These are phyloP conservation scores for Anniella stebbinsi DNA, from an alignment of 2,797 vertebrate species.

Conservation along the genomic window DNA sequence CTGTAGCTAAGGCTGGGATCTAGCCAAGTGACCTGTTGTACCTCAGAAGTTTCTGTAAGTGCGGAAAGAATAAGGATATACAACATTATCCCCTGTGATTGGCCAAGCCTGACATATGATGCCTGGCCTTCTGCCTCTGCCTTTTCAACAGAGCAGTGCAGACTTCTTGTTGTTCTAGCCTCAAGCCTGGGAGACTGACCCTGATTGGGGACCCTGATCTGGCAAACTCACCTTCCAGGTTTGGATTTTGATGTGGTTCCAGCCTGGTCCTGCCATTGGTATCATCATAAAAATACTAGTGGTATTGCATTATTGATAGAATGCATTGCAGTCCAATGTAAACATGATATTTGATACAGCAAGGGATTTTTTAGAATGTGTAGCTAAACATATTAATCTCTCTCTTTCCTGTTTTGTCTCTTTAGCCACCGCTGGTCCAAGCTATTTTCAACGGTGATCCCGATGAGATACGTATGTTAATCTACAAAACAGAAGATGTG, in stretches of 20 bases:
- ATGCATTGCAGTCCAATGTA: background rate
- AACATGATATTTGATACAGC: too few species aligned
- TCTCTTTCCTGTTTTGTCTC: conserved; percentile 51
- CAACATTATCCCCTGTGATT: too few species aligned
- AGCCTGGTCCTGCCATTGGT: background rate
- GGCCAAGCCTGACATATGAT: too few species aligned
- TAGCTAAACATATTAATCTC: background rate
- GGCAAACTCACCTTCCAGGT: too few species aligned
- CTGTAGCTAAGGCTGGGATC: background rate
- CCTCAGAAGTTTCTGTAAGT: background rate
- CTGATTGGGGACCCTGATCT: background rate
- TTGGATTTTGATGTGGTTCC: background rate
- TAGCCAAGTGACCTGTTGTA: too few species aligned
- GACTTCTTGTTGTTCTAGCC: background rate
- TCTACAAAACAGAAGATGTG: conserved; percentile 97
- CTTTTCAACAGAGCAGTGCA: background rate
- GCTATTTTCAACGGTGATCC: conserved; percentile 97
- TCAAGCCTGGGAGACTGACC: background rate
- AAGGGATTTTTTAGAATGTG: background rate
- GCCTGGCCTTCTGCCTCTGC: background rate
- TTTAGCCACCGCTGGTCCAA: conserved; percentile 93
- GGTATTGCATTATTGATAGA: background rate
- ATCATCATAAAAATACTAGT: background rate
- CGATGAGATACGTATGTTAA: conserved; percentile 95
- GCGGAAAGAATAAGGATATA: background rate